Base-by-base conservation (phyloP, 2,888 invertebrate genomes). In the Drosophila meridiana region DNA sequence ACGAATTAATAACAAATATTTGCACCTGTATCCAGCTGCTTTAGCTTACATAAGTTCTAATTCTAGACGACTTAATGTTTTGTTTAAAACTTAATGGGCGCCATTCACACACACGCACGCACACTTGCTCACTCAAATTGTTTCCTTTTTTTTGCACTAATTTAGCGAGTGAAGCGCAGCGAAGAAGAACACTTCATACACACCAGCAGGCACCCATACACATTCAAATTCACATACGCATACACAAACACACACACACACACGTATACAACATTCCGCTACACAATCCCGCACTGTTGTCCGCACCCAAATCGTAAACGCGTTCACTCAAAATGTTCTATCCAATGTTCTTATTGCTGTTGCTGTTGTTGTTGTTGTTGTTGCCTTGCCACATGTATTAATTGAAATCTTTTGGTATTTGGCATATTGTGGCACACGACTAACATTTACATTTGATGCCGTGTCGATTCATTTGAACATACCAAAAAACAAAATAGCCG, bases 401-500 rank as follows among this genome's bases (percentile, higher is more conserved):
- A n/a, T 66, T 69, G 14, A 40, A 28, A 26, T 63, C 30, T 6
- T 56, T 59, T 45, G 13, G 8, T 13, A 34, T 53, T 55, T 42
- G 58, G 11, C 36, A 64, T 47, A 55, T 48, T 53, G 26, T 47
- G 30, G 40, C 32, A 47, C 28, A 38, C 52, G 20, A 40, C 47
- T 45, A 52, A 50, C 40, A 66, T 56, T 67, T 64, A 48, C 52
- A 59, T 69, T 69, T 34, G 28, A 32, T 61, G 43, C 60, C 42
- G 45, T 55, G 45, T 58, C 67, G 50, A 30, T 64, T n/a, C 67
- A 38, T 47, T 65, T 60, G 68, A 60, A 85, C 84, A 71, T 85
- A 85, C 84, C 84, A 84, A 89, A 80, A 81, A 84, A 87, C 87
- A 85, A 87, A 85, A 87, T 82, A 85, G 89, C 89, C 87, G 87